Conservation (phyloP, 2,113 vertebrate genomes). For the Egretta garzetta region DNA sequence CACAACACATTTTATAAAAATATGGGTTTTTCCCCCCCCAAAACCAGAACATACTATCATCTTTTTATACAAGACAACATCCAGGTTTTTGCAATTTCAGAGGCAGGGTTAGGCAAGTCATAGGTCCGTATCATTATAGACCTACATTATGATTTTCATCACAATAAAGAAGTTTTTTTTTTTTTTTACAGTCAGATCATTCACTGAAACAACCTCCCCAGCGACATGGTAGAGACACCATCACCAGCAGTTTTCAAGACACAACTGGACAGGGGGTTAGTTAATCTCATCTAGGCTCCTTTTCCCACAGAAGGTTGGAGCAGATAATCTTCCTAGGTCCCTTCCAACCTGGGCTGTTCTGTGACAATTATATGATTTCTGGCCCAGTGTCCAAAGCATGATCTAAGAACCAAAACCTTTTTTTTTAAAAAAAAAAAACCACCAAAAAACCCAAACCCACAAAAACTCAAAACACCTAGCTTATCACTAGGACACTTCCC, state of each 20-base stretch:
- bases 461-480: too few relatives aligned
- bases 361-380: neutral
- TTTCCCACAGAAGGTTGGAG: neutral
- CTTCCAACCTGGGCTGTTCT: neutral
- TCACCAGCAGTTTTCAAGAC: neutral
- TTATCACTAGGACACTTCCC: neutral
- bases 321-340: neutral
- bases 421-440: neutral
- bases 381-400: neutral
- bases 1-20: neutral
- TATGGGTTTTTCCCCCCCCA: neutral
- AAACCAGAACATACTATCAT: neutral
- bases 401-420: neutral
- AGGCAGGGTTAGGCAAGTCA: neutral
- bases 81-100: neutral
- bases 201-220: neutral
- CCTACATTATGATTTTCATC: neutral
- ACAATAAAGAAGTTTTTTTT: neutral
- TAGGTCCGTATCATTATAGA: fast-evolving
- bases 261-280: fast-evolving
- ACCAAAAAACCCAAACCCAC: too few relatives aligned
- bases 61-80: neutral
- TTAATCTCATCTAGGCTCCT: neutral
- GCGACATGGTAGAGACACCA: neutral
- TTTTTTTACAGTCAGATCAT: neutral